Conservation (phyloP, 2,797 vertebrate species). For the Cichlasoma orientale region DNA sequence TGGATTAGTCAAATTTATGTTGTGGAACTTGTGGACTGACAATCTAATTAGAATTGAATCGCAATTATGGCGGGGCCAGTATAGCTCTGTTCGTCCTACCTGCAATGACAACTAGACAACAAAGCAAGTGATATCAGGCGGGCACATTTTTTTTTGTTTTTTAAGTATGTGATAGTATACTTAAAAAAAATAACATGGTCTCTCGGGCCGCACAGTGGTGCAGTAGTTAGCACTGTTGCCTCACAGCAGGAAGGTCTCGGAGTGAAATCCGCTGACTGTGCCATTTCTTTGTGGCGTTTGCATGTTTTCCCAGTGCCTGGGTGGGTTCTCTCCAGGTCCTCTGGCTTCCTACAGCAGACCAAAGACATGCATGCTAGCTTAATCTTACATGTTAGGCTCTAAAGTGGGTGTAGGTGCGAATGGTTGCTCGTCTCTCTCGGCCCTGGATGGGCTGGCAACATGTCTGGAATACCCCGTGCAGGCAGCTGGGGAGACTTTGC, state of each 20-base stretch:
- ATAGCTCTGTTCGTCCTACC: slow-evolving; percentile 21
- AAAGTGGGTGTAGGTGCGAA: background rate
- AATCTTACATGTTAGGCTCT: background rate
- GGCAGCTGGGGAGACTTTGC: slow-evolving; percentile 2
- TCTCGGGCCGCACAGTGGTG: background rate
- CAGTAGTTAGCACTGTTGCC: background rate
- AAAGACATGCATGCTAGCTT: background rate
- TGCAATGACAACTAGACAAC: slow-evolving; percentile 3
- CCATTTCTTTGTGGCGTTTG: background rate
- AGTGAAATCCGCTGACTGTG: background rate
- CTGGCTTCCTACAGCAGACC: background rate
- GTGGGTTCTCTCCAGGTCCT: background rate
- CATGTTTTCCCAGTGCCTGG: background rate
- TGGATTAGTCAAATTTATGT: slow-evolving; percentile 55
- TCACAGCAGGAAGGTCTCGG: background rate
- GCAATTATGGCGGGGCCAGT: slow-evolving; percentile 47
- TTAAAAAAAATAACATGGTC: background rate
- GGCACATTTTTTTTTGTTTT: background rate
- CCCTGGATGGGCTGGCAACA: background rate
- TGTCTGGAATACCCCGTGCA: background rate
- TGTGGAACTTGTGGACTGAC: slow-evolving; percentile 45
- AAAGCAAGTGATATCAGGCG: background rate
- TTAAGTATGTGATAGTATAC: background rate
- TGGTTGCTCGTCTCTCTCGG: background rate
- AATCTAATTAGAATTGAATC: slow-evolving; percentile 62